Base-by-base conservation (phyloP, 2,888 invertebrate genomes). In the Patella caerulea region DNA sequence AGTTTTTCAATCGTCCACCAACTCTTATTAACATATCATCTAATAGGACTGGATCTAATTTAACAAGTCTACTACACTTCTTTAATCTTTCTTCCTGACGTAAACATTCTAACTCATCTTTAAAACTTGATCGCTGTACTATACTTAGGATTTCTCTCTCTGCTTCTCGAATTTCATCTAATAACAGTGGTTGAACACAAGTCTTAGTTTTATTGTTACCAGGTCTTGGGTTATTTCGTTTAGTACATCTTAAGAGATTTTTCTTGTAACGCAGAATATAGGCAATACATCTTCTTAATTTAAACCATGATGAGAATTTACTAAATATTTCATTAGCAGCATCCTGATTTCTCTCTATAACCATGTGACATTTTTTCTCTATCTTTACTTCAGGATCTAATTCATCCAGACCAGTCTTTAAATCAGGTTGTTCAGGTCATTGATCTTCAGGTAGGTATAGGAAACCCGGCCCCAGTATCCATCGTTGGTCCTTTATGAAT, bases 381-480 rank as follows among this genome's bases (percentile, higher is more conserved):
- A 34, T 3, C 34, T 72, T 45, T 15, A 72, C 15, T 52, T 72
- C 72, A 45, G 53, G 52, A 5, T 72, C 72, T 3, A 34, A 3
- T n/a, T 72, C 45, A 72, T 5, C 29, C n/a, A 71, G 34, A 19
- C 12, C 29, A 29, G 3, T 29, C 3, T 17, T 24, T 14, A 15
- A 17, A 15, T 56, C 45, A 3, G 77, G 77, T 45, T 59, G 75
- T 15, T 52, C 34, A n/a, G 77, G 77, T 69, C 77, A 77, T 15
- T 75, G 59, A 19, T n/a, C 24, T n/a, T 77, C 77, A 34, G 45
- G 45, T 75, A 53, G 34, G 52, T 45, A 2, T 34, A 77, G 52
- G 55, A 75, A 77, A 17, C 75, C 77, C 29, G 77, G 73, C 15
- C 77, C 77, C 15, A 56, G 34, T 34, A n/a, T 73, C 77, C 77